Conservation (phyloP, 2,888 invertebrate genomes). For the Aricia artaxerxes region DNA sequence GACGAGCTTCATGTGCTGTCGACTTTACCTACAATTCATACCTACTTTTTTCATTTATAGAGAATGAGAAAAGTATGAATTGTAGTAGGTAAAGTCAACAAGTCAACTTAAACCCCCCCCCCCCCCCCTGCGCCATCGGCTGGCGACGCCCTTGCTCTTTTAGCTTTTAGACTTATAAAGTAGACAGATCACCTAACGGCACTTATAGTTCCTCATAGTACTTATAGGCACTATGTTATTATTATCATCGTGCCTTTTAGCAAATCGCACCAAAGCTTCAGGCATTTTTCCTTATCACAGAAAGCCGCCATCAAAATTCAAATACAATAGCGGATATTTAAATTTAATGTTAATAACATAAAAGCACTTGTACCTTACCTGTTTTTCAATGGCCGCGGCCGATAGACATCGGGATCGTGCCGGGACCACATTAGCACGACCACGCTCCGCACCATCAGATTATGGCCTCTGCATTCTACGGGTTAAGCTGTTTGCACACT, state of each 20-base stretch:
- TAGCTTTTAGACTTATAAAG: too few species aligned
- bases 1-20: too few species aligned
- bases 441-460: conserved; percentile 72
- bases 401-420: conserved; percentile 76
- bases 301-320: not conserved
- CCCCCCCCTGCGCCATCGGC: too few species aligned
- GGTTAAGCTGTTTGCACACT: conserved; percentile 21
- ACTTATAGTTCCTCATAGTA: too few species aligned
- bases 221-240: too few species aligned
- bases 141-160: too few species aligned
- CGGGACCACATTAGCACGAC: conserved; percentile 68
- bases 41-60: too few species aligned
- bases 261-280: not conserved
- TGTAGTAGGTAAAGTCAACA: too few species aligned
- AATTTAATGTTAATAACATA: conserved; percentile 42
- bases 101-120: too few species aligned
- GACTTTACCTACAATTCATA: too few species aligned
- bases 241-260: not conserved
- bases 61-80: too few species aligned
- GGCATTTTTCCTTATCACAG: not conserved
- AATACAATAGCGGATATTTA: conserved; percentile 34
- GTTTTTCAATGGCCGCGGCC: conserved; percentile 50
- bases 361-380: conserved; percentile 46
- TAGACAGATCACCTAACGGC: too few species aligned
- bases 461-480: conserved; percentile 59